Base-by-base conservation (phyloP, 2,113 vertebrate species). In the Catharus minimus region DNA sequence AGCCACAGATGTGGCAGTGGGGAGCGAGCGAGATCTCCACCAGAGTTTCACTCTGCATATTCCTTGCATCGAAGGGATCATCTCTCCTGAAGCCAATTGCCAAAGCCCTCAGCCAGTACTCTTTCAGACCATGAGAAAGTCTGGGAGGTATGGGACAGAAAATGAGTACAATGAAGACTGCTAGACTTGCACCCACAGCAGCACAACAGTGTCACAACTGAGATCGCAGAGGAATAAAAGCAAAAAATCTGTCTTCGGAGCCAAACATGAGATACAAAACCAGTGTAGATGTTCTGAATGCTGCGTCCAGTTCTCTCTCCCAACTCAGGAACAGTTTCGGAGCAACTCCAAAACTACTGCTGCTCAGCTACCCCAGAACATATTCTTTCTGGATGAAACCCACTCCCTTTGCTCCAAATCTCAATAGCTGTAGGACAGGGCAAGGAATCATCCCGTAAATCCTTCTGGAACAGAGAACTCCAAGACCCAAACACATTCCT, bases 251-350 rank as follows among this genome's bases (percentile, higher is more conserved):
- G 6, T 11, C 56, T 62, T 71, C 61, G 55, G 55, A 62, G 21
- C 38, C 15, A 2, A 84, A 56, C 3, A 17, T 5, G n/a, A 72
- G 10, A 10, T 10, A 17, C 1, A 62, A 38, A 81, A 73, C 3
- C 8, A 57, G 12, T 0, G 1, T 1, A 28, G 11, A 33, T 5
- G 4, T 46, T 82, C 9, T 32, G 4, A 76, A 33, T 15, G 43
- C 50, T 41, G 32, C 0, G 0, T 52, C 56, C 69, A 47, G 27
- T 18, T 60, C 38, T n/a, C 52, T 46, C 46, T 33, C 17, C 22
- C 38, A 38, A 0, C 11, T 13, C 0, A 0, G 24, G 26, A 77
- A 46, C 6, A 33, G 26, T 23, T 66, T 65, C 0, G 2, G n/a
- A 68, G 21, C 32, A 43, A 56, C 7, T 11, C 23, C 47, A 41